A percentile compares a stretch with the other conserved stretches of the same genome.
Conservation (phyloP, 2,797 vertebrate species). For the Phrynocephalus guinanensis region DNA sequence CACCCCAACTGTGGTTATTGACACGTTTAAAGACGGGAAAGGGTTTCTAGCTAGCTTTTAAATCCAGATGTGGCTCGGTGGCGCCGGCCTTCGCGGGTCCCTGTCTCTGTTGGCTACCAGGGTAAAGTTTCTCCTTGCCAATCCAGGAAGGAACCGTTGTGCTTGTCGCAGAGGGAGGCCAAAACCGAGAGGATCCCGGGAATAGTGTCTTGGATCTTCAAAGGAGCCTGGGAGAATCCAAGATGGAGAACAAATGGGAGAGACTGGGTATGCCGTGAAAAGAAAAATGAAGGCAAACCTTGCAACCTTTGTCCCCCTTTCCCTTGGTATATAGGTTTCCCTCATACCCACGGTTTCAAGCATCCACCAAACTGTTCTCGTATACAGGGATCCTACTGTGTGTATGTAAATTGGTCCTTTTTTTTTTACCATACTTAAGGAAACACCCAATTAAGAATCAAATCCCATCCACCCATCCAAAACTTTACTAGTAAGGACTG, state of each 20-base stretch:
- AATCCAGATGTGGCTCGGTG: neutral
- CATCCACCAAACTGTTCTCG: no score
- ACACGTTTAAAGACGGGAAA: neutral
- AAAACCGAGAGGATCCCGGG: constrained; percentile 78
- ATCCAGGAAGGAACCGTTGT: constrained; percentile 82
- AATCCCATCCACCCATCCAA: no score
- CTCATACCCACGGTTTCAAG: no score
- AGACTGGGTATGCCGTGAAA: neutral
- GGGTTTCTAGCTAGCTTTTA: neutral
- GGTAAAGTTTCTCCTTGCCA: constrained; percentile 79
- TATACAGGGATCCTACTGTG: no score
- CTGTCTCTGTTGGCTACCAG: constrained; percentile 65
- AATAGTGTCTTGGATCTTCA: constrained; percentile 80
- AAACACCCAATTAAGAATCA: no score
- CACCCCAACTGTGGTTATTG: neutral
- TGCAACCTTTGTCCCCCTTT: no score
- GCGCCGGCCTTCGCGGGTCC: neutral
- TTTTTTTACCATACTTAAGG: no score
- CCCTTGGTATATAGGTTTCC: no score
- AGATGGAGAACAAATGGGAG: neutral
- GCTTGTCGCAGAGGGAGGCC: constrained; percentile 78
- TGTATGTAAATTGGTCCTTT: no score
- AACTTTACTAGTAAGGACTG: no score
- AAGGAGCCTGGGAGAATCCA: constrained; percentile 71
- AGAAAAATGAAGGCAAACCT: neutral